Base-by-base conservation (phyloP, 2,113 vertebrate species). In the Sylvietta virens region DNA sequence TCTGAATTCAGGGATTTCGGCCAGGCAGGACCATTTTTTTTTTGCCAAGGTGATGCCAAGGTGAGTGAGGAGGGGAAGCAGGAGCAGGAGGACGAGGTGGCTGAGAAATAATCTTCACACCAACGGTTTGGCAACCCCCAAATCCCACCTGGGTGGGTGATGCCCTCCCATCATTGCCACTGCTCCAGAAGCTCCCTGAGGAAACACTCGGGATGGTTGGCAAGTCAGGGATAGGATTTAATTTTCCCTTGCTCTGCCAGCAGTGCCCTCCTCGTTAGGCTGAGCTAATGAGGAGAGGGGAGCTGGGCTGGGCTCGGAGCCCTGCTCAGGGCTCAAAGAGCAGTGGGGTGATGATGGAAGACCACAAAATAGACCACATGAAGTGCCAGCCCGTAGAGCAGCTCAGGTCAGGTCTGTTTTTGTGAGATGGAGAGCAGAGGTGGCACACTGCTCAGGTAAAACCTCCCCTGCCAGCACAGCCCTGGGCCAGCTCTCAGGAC, bases 41-140 rank as follows among this genome's bases (percentile, higher is more conserved):
- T 37, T 22, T 58, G 44, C 39, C 81, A 72, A 81, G 84, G 81
- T 61, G 81, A 74, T 57, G n/a, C 77, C 73, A 64, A 61, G 84
- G 65, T 61, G 90, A 86, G 31, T 2, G 11, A 86, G 83, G 65
- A 89, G 39, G 10, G 12, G 24, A 33, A 58, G 62, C 40, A 64
- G 58, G n/a, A 44, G 31, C 2, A 7, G 77, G 60, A 69, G 21
- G 45, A 77, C 0, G 5, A 72, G 48, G 31, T 5, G 47, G 64
- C 35, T 56, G 62, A 60, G 76, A 50, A 53, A 70, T 12, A 5
- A 39, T 6, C 80, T n/a, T 47, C 33, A 13, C 28, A 9, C 17
- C 21, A 15, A 39, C 0, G 0, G 37, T 11, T 11, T 9, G 28
- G 13, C 1, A n/a, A 19, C 20, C 58, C 56, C 14, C 35, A 54